These are phyloP conservation scores for Seira musarum DNA, from an alignment of 2,888 invertebrate species.

Conservation along the genomic window DNA sequence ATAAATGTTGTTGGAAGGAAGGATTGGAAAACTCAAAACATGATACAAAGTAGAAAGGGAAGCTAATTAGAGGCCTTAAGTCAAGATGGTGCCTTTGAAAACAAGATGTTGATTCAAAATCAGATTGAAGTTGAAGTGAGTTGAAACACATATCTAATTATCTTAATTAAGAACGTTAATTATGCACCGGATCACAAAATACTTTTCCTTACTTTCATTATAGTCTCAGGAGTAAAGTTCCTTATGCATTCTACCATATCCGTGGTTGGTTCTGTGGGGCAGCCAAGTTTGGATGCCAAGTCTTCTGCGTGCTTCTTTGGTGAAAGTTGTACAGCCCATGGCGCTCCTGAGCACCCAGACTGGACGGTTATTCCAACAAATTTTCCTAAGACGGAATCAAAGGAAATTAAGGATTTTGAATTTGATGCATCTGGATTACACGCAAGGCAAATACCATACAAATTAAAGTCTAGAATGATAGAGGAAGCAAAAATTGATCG, in stretches of 20 bases:
- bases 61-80: too few species aligned
- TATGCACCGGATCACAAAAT: too few species aligned
- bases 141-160: too few species aligned
- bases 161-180: background rate
- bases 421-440: background rate
- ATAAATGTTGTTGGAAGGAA: too few species aligned
- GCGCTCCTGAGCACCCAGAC: conserved; percentile 72
- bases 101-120: too few species aligned
- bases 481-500: too few species aligned
- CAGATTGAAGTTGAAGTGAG: too few species aligned
- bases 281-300: conserved; percentile 70
- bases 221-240: conserved; percentile 68
- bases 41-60: too few species aligned
- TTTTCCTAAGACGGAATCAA: conserved; percentile 71
- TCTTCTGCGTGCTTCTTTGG: conserved; percentile 71
- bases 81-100: too few species aligned
- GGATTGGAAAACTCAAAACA: too few species aligned
- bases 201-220: conserved; percentile 70
- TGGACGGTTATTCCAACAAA: conserved; percentile 71
- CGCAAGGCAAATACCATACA: background rate
- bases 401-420: background rate
- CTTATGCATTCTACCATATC: conserved; percentile 71
- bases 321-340: conserved; percentile 72
- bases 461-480: too few species aligned
- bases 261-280: conserved; percentile 69